Base-by-base conservation (phyloP, 2,113 vertebrate genomes). In the Mustela lutreola region DNA sequence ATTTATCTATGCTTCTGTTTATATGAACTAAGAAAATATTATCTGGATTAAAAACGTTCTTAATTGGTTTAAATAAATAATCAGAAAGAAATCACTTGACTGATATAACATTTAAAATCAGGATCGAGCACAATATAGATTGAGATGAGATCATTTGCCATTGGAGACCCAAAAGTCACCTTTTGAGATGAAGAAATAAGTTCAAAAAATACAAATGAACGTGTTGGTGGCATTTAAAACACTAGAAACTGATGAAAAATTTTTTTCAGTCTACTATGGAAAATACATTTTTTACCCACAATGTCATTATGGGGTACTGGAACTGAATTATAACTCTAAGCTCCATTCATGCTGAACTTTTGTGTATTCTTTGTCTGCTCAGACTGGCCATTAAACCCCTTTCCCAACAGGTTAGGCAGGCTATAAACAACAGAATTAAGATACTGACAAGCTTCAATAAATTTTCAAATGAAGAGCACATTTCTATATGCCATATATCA, bases 261-360 rank as follows among this genome's bases (percentile, higher is more conserved):
- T 89, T 91, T 89, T 98, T 94, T 33, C 31, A 60, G 63, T 62
- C 62, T 91, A 53, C n/a, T 84, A 26, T 21, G 10, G 26, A 90
- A 39, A 97, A 84, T 90, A 79, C 28, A 14, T 79, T 53, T 91
- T 96, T 96, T 76, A 84, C 15, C 87, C 7, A 21, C 95, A 84
- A 58, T 91, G 50, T 95, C 88, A 96, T 73, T 60, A 33, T 93
- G 39, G 42, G 84, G 31, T 93, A 21, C 36, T 86, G 31, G 73
- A 95, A 42, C 89, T 97, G 96, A 98, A 97, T 98, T 96, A 89
- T 78, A 91, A 53, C 93, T 97, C 79, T 93, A 24, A 8, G 0
- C 76, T 97, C 89, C 84, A 92, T 82, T 98, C 97, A 98, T 71
- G 81, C 26, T 97, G 97, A 98, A 97, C 97, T 98, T 98, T 95